A percentile compares a stretch with the other conserved stretches of the same genome.
Conservation (phyloP, 2,797 vertebrate species). For the Rhabdophis nuchalis region DNA sequence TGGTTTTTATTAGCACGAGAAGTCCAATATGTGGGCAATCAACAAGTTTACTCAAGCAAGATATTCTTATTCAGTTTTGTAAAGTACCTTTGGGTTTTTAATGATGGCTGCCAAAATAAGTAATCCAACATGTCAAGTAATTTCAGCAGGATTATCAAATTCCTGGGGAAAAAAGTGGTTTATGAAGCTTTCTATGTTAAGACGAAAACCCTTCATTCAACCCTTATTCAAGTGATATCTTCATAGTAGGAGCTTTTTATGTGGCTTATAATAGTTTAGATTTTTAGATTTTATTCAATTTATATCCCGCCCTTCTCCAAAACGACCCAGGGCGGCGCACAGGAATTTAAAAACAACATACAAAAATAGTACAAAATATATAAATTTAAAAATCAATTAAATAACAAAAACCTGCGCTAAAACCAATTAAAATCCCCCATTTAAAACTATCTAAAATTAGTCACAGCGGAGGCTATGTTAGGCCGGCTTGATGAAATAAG, state of each 20-base stretch:
- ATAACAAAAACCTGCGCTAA: too few relatives aligned
- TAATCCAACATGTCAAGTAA: not conserved
- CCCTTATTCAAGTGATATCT: not conserved
- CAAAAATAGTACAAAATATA: too few relatives aligned
- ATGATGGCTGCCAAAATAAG: not conserved
- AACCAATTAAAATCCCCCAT: too few relatives aligned
- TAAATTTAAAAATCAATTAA: too few relatives aligned
- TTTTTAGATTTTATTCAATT: too few relatives aligned
- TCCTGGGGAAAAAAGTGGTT: not conserved
- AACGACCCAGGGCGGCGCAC: too few relatives aligned
- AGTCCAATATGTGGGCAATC: not conserved
- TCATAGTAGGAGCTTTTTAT: not conserved
- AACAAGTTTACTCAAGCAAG: slow-evolving; percentile 8
- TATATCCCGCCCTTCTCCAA: too few relatives aligned
- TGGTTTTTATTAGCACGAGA: not conserved
- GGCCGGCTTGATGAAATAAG: too few relatives aligned
- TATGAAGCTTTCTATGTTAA: not conserved
- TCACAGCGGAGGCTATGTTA: too few relatives aligned
- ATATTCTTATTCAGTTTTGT: not conserved
- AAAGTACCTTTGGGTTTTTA: slow-evolving; percentile 1
- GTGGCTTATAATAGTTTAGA: not conserved
- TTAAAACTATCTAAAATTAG: too few relatives aligned
- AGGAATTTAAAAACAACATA: too few relatives aligned
- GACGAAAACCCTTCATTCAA: not conserved
- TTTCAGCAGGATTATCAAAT: not conserved